Conservation (phyloP, 2,797 vertebrate species). For the Aldrovandia affinis region DNA sequence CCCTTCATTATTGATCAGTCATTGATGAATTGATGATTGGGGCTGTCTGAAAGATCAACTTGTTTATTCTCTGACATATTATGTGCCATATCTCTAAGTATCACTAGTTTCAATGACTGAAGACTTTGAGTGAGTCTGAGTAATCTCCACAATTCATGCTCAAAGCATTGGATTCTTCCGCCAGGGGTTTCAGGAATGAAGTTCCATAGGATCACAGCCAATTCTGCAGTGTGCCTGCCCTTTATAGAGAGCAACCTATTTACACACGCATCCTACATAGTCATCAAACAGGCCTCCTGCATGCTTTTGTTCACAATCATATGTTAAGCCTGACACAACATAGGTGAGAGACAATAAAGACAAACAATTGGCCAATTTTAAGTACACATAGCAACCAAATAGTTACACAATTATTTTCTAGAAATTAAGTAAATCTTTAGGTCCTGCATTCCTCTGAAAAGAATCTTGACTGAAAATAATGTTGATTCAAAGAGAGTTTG, state of each 20-base stretch:
- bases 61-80: not conserved
- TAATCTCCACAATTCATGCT: slow-evolving; percentile 13
- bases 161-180: slow-evolving; percentile 23
- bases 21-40: not conserved
- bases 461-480: too few species aligned
- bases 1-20: not conserved
- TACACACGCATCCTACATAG: slow-evolving; percentile 21
- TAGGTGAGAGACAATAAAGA: slow-evolving; percentile 2
- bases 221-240: slow-evolving; percentile 25
- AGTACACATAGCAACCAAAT: too few species aligned
- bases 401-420: too few species aligned
- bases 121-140: slow-evolving; percentile 11
- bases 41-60: not conserved
- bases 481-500: too few species aligned
- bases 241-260: slow-evolving; percentile 25
- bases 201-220: slow-evolving; percentile 20
- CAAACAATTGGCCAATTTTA: too few species aligned
- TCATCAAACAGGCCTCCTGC: slow-evolving; percentile 18
- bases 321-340: not conserved
- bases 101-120: slow-evolving; percentile 6
- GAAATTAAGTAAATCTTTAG: too few species aligned
- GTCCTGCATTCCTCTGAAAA: too few species aligned
- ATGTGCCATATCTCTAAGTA: not conserved
- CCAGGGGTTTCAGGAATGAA: slow-evolving; percentile 24
- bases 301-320: not conserved